Conservation (phyloP, 2,797 vertebrate species). For the Danio tinwini region DNA sequence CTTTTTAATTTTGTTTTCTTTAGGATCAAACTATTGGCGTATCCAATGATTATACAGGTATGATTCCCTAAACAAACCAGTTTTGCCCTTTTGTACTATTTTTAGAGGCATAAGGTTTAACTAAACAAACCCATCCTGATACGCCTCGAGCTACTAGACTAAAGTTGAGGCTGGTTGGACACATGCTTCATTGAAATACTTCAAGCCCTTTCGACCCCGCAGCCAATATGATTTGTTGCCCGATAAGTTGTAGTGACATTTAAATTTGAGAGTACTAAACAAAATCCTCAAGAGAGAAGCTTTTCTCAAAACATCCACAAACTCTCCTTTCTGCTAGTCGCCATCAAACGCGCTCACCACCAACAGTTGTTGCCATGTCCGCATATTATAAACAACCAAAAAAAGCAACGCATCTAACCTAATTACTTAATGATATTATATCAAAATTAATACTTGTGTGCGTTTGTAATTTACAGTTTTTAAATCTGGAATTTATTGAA, state of each 20-base stretch:
- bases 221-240: neutral
- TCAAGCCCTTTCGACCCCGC: neutral
- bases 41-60: neutral
- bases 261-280: neutral
- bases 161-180: neutral
- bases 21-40: neutral
- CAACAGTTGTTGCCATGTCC: slow-evolving; percentile 14
- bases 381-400: neutral
- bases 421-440: neutral
- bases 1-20: neutral
- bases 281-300: neutral
- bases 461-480: neutral
- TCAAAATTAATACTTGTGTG: neutral
- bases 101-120: neutral
- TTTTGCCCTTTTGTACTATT: neutral
- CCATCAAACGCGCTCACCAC: neutral
- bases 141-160: neutral
- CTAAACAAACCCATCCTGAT: neutral
- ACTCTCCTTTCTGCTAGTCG: slow-evolving; percentile 1
- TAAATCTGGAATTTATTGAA: neutral
- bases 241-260: neutral
- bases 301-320: neutral
- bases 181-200: neutral
- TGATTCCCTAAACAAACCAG: neutral
- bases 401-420: neutral